Evolutionary conservation across 1,140 invertebrate species (phyloP).

Genomic region (Drosophila miranda): DNA sequence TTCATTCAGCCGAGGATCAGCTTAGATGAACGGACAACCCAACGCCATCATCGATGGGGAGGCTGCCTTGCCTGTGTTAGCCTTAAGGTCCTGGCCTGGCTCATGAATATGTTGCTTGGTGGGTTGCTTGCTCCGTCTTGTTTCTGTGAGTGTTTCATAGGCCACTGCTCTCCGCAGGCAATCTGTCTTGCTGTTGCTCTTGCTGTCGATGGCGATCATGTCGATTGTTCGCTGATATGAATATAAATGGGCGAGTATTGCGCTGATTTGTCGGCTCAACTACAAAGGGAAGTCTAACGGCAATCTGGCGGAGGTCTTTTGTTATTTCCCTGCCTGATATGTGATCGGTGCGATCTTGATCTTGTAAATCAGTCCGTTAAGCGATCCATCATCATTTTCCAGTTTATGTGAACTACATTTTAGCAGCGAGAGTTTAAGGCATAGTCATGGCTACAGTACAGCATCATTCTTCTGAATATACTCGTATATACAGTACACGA

Average conservation of each 20-base stretch:
- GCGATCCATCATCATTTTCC: background rate
- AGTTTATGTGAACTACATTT: background rate
- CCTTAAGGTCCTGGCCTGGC: conserved; percentile 7
- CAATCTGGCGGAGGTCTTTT: conserved; percentile 44
- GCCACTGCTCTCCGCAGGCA: conserved; percentile 36
- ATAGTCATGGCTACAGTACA: background rate
- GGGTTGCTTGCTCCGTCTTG: conserved; percentile 9
- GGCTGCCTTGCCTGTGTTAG: conserved; percentile 11
- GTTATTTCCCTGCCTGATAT: conserved; percentile 15
- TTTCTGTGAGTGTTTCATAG: conserved; percentile 67
- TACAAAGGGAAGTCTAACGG: conserved; percentile 74
- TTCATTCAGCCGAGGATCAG: conserved; percentile 16
- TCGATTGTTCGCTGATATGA: conserved; percentile 68
- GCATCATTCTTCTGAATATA: no score
- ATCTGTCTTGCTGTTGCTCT: conserved; percentile 17
- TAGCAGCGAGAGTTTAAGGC: background rate
- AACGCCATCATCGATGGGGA: background rate
- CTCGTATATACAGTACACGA: background rate
- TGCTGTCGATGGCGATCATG: conserved; percentile 54
- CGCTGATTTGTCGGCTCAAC: conserved; percentile 67
- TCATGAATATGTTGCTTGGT: conserved; percentile 25
- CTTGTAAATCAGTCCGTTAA: conserved; percentile 31
- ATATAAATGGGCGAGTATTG: conserved; percentile 58
- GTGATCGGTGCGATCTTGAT: conserved; percentile 47
- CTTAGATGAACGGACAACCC: background rate